These are phyloP conservation scores for Amphipoea oculea DNA, from an alignment of 2,888 invertebrate species.

Conservation along the genomic window DNA sequence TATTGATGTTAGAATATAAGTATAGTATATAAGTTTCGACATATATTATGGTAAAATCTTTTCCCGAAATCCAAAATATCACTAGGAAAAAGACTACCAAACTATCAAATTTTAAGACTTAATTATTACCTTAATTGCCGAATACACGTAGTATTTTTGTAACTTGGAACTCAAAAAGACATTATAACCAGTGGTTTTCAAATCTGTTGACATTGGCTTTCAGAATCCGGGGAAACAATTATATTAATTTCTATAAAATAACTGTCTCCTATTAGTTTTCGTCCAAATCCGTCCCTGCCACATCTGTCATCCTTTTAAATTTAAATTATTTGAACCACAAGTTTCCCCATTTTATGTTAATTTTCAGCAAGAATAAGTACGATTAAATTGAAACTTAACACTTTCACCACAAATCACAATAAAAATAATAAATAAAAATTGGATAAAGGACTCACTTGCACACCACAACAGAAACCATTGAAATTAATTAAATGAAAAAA, in stretches of 20 bases:
- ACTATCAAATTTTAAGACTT: slow-evolving; percentile 12
- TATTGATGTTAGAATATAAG: slow-evolving; percentile 8
- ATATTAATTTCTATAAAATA: neutral
- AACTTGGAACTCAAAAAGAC: neutral
- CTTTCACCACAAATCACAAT: slow-evolving; percentile 12
- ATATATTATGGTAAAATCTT: slow-evolving; percentile 2
- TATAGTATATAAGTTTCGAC: slow-evolving; percentile 6
- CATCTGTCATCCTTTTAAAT: neutral
- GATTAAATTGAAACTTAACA: slow-evolving; percentile 18
- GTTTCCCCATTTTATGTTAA: neutral
- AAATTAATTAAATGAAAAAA: neutral
- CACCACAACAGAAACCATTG: neutral
- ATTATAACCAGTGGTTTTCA: neutral
- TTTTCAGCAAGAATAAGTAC: slow-evolving; percentile 49
- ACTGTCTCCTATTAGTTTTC: neutral
- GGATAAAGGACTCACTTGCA: neutral
- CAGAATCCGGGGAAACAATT: neutral
- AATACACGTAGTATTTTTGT: slow-evolving; percentile 25
- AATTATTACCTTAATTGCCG: slow-evolving; percentile 32
- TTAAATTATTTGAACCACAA: neutral
- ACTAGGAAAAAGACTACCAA: slow-evolving; percentile 38
- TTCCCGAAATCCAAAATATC: slow-evolving; percentile 31
- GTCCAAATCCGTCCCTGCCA: neutral
- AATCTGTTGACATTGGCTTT: neutral
- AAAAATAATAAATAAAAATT: neutral